Base-by-base conservation (phyloP, 2,113 vertebrate species). In the Rhabdomys dilectus region DNA sequence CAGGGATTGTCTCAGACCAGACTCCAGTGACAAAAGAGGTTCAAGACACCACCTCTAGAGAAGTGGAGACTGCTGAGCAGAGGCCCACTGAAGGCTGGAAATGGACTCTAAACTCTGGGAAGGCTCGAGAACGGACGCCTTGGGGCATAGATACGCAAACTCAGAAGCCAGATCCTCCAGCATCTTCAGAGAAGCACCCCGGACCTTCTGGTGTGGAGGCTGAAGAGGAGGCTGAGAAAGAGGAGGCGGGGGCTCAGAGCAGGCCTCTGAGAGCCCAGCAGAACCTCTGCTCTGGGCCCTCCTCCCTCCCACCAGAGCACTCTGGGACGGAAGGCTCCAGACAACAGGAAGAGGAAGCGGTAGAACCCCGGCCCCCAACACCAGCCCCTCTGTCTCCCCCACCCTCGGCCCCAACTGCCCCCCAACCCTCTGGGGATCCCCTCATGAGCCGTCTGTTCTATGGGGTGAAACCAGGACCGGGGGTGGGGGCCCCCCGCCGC, bases 401-500 rank as follows among this genome's bases (percentile, higher is more conserved):
- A 91, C 91, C 97, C 96, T 96, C 88, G 84, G 90, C 91, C 92
- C 88, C 95, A 73, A 42, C 95, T 80, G 87, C 89, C 60, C 96
- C 96, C 94, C 97, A 97, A 92, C 29, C 96, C 60, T n/a, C 96
- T 64, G 97, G 95, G 96, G 98, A 98, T 88, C 93, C 97, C 88
- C 97, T 98, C 85, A 98, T 98, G 98, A 98, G 92, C 95, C 98
- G 98, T 0, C 96, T 98, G 72, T 98, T 98, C 93, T 98, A 98
- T 56, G 98, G 97, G 70, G 97, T 58, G 97, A 97, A 93, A 94
- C 93, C 93, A 89, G 97, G 82, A 93, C 97, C 98, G n/a, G 98
- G 98, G 91, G 93, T 97, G 51, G 98, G 98, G 66, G 97, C 98
- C 39, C 98, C 98, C 56, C 99, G 98, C 45, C 99, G 99, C 95